Percentiles rank a stretch among this genome's conserved stretches.
phyloP scores from a whole-genome alignment of 2,888 invertebrate genomes.

The Tillus elongatus region DNA sequence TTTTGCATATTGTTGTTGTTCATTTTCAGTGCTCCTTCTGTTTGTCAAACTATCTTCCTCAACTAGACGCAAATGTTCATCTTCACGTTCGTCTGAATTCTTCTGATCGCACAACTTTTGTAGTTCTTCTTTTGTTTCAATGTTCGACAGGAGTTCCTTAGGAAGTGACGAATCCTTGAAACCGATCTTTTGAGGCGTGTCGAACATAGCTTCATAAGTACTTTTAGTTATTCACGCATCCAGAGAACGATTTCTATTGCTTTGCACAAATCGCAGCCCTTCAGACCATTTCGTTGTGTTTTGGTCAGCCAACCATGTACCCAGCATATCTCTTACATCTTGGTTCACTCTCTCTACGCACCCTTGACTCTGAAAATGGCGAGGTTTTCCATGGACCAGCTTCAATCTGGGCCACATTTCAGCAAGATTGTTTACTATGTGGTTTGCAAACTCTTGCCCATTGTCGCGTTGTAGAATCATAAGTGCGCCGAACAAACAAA shows the following conservation, averaged over 20 bases:
- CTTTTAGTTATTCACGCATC: no score
- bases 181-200: no score
- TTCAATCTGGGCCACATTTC: no score
- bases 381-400: constrained; percentile 3
- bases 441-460: no score
- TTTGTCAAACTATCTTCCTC: no score
- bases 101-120: constrained; percentile 11
- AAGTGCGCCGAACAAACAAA: neutral
- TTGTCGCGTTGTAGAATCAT: constrained; percentile 2
- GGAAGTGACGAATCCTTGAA: constrained; percentile 12
- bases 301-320: neutral
- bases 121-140: constrained; percentile 13
- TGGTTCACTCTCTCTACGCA: constrained; percentile 1
- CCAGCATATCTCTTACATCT: constrained; percentile 2
- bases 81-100: constrained; percentile 2
- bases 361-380: constrained; percentile 5
- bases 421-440: no score
- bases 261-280: constrained; percentile 1
- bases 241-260: constrained; percentile 1
- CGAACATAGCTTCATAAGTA: no score
- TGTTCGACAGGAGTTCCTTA: constrained; percentile 10
- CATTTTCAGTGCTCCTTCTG: no score
- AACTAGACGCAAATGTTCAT: constrained; percentile 6
- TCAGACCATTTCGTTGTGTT: neutral
- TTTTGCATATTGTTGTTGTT: no score